Evolutionary conservation across 2,888 invertebrate genomes (phyloP), one percentile per base, ranked within the genome.

Genomic region (Melanotus villosus): DNA sequence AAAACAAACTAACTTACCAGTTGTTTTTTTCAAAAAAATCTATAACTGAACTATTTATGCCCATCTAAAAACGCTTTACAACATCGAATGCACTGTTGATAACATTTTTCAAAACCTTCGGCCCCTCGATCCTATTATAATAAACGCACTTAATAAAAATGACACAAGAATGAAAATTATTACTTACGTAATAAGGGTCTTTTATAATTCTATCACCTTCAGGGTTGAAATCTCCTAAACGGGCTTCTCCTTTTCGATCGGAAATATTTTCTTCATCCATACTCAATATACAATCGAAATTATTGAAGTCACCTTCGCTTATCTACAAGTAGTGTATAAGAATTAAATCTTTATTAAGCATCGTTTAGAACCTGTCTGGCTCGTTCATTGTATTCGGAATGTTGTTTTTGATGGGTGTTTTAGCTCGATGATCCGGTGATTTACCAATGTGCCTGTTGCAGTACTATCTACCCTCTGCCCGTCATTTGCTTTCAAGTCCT

Each of bases 391-490:
- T 94, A 94, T 1, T 88, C 88, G 72, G 91, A 89, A 80, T n/a
- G n/a, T n/a, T 95, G 91, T 34, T 91, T 89, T 74, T 90, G 88
- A 85, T 97, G 88, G 0, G 90, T 90, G 54, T 88, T 64, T 90
- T 82, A 0, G 97, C 94, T 76, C 97, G 87, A 71, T 85, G 85
- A 82, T 98, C 96, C 0, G 97, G 96, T 10, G 87, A 84, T 75
- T 91, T 92, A 0, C 97, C 97, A 19, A 91, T 90, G 85, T 98
- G 97, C 91, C 95, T 57, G 95, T 89, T 1, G 93, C 98, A 0
- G 97, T 97, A 85, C 97, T 97, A 80, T n/a, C n/a, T n/a, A n/a
- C n/a, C n/a, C n/a, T 98, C 96, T 2, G 95, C 92, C 71, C 89
- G 87, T 96, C 96, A 98, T 77, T 91, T 81, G 67, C 90, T 86